phyloP scores from a whole-genome alignment of 2,797 vertebrate species.

The Pipistrellus pygmaeus region DNA sequence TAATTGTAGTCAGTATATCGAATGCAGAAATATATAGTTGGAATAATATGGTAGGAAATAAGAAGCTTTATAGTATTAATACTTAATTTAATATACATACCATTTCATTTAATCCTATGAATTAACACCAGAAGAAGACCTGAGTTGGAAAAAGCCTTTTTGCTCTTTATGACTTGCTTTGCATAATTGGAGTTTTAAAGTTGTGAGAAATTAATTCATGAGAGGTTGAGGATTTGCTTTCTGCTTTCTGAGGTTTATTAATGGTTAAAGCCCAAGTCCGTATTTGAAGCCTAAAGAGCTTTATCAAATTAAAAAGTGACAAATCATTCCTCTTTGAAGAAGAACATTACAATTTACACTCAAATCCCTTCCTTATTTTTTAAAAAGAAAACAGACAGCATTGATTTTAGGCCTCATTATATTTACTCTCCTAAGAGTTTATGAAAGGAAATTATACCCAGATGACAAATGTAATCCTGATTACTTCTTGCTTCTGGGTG shows the following conservation, averaged over 20 bases:
- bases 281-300: conserved; percentile 71
- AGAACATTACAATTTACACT: conserved; percentile 69
- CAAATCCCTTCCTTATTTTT: conserved; percentile 67
- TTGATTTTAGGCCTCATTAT: conserved; percentile 42
- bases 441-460: conserved; percentile 59
- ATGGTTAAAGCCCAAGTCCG: conserved; percentile 75
- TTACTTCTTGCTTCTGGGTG: conserved; percentile 42
- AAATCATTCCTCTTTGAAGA: conserved; percentile 74
- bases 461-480: conserved; percentile 22
- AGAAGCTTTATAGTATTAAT: conserved; percentile 35
- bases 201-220: conserved; percentile 79
- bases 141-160: conserved; percentile 66
- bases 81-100: conserved; percentile 47
- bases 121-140: conserved; percentile 59
- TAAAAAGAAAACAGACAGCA: conserved; percentile 43
- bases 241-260: conserved; percentile 72
- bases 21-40: conserved; percentile 39
- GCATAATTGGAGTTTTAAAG: conserved; percentile 73
- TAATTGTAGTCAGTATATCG: conserved; percentile 15
- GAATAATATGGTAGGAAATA: conserved; percentile 38
- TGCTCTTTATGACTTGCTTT: conserved; percentile 67
- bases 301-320: conserved; percentile 75
- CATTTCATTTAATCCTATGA: conserved; percentile 59
- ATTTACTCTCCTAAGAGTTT: conserved; percentile 37
- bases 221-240: conserved; percentile 70